A percentile compares a stretch with the other conserved stretches of the same genome.
These are phyloP conservation scores for Rhyacophila brunnea DNA, from an alignment of 1,140 invertebrate genomes.

Conservation along the genomic window DNA sequence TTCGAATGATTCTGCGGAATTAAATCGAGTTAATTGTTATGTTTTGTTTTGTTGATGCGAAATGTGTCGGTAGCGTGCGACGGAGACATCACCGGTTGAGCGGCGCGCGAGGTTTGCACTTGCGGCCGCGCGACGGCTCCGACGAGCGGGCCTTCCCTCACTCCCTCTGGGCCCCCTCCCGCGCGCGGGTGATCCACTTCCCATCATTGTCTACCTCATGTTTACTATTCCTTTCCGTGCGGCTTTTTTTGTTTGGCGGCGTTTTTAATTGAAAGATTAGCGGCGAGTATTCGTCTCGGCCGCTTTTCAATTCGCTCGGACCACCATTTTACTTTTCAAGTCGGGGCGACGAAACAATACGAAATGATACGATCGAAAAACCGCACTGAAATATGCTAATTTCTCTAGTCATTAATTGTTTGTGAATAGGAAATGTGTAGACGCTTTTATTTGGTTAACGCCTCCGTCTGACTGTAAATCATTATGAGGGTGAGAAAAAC, in stretches of 20 bases:
- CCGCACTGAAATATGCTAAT: too few species aligned
- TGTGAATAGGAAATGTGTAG: too few species aligned
- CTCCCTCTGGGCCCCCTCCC: slow-evolving; percentile 1
- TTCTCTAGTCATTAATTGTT: too few species aligned
- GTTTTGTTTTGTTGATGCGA: not conserved
- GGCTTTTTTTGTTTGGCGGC: slow-evolving; percentile 5
- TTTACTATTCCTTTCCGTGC: slow-evolving; percentile 34
- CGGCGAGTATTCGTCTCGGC: slow-evolving; percentile 1
- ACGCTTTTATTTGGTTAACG: too few species aligned
- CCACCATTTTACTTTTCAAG: too few species aligned
- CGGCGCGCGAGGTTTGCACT: slow-evolving; percentile 14
- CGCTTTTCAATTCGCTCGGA: not conserved
- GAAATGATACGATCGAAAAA: too few species aligned
- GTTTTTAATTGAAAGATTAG: slow-evolving; percentile 15
- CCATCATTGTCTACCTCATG: slow-evolving; percentile 32
- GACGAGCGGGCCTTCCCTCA: slow-evolving; percentile 10
- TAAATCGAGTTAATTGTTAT: not conserved
- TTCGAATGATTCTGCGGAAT: slow-evolving; percentile 7
- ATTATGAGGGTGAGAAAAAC: too few species aligned
- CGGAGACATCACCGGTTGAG: slow-evolving; percentile 14
- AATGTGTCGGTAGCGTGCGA: not conserved
- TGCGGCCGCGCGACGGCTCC: slow-evolving; percentile 1
- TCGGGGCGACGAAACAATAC: too few species aligned
- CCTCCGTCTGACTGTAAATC: too few species aligned
- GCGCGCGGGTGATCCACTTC: slow-evolving; percentile 26